Base-by-base conservation (phyloP, 2,888 invertebrate genomes). In the Itoplectis maculator region DNA sequence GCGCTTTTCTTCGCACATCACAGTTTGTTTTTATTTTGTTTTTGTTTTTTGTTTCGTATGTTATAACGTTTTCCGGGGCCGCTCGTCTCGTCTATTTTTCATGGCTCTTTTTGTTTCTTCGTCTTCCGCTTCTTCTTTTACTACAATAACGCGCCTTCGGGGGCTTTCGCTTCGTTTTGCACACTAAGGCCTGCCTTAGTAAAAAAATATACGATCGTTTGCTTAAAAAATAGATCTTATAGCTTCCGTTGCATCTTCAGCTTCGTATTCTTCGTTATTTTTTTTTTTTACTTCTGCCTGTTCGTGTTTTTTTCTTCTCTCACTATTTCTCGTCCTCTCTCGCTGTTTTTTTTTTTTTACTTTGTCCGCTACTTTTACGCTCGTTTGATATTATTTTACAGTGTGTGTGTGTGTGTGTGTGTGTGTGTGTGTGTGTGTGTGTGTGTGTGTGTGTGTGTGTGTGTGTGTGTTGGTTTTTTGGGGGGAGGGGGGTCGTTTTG, bases 121-220 rank as follows among this genome's bases (percentile, higher is more conserved):
- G 5, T 29, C 29, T 29, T 29, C 29, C 3, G 3, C 29, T 29
- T 29, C 18, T 66, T 73, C 45, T n/a, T 54, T 76, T 80, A 23
- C 23, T 49, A 80, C 78, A 73, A 75, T 73, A 59, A 80, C 81
- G 72, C 65, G 77, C 72, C 72, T 45, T 69, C 76, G 80, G 73
- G 79, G 82, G 76, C 74, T 79, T 75, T 81, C 68, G 72, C 74
- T 77, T 85, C 82, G 77, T 88, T 29, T 29, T 87, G 79, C 76
- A 79, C 79, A 90, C 92, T 92, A 92, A 92, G 92, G 92, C 92
- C 92, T 92, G 92, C 92, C 92, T 92, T 92, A 92, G 92, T 92
- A 91, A 87, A 92, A 92, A 92, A 92, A 92, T 92, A 92, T 91
- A 92, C 92, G 91, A 91, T 92, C 91, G 92, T 89, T 77, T 63